Evolutionary conservation across 2,113 vertebrate species (phyloP).

Genomic region (Microtus montanus): DNA sequence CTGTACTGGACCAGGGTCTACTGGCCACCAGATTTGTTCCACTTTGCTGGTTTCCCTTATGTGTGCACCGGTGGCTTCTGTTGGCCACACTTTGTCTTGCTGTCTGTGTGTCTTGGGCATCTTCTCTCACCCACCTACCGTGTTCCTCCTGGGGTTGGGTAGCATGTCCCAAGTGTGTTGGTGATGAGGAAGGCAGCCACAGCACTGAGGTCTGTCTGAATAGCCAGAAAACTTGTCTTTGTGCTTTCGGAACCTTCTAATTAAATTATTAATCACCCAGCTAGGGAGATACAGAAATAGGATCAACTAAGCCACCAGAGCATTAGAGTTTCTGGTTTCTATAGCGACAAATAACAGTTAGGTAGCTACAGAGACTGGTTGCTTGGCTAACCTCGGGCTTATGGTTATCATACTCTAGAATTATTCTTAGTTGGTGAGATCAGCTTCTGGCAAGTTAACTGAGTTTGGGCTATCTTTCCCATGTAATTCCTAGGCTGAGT

Average conservation of each 20-base stretch:
- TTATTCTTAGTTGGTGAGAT: neutral
- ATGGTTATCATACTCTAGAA: neutral
- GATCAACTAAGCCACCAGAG: neutral
- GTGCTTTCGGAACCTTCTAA: too few species aligned
- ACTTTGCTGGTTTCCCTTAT: too few species aligned
- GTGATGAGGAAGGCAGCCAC: neutral
- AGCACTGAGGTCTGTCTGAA: too few species aligned
- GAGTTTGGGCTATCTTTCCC: neutral
- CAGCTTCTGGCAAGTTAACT: neutral
- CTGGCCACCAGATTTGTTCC: neutral
- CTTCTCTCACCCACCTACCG: fast-evolving
- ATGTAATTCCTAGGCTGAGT: neutral
- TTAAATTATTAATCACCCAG: neutral
- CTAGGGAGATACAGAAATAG: neutral
- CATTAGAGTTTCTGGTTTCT: neutral
- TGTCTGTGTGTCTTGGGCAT: neutral
- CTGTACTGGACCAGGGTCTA: neutral
- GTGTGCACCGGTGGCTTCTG: neutral
- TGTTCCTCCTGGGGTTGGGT: neutral
- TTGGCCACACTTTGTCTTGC: neutral
- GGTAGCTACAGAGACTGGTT: neutral
- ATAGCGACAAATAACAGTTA: neutral
- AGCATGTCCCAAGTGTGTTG: neutral
- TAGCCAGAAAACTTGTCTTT: neutral
- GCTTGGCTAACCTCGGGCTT: neutral